Base-by-base conservation (phyloP, 2,113 vertebrate genomes). In the Gallinago undulata region DNA sequence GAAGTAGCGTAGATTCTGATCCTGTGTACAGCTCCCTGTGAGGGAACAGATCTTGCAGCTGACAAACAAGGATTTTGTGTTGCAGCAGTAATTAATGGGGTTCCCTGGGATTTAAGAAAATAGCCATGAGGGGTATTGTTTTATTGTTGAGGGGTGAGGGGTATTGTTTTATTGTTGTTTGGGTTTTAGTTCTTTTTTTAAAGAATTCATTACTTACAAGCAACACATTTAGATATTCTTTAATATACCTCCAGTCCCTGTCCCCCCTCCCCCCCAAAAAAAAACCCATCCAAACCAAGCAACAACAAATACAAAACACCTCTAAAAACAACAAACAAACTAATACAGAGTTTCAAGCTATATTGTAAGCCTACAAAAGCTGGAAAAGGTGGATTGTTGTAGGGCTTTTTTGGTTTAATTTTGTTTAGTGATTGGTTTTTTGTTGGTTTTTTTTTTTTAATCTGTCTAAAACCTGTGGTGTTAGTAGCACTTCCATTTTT, bases 381-480 rank as follows among this genome's bases (percentile, higher is more conserved):
- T 62, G 16, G 6, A 28, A 41, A 73, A 76, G 22, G 5, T 53
- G 10, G 7, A 62, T 45, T 57, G 18, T 45, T 27, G 27, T 28
- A 7, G 4, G 4, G 3, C 1, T 1, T 4, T 33, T 66, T 47
- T 51, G 6, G 15, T 53, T 35, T 21, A 13, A 7, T 28, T 35
- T 75, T 43, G 12, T 39, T 51, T 31, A 2, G 30, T n/a, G 13
- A 19, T 64, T 30, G 19, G 3, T 22, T 25, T n/a, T 18, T 15
- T 13, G 11, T 41, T 19, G 24, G 31, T 87, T 37, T 33, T 51
- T 48, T 50, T 5, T 27, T 48, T 81, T 80, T 67, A 31, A 55
- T 17, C 25, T 76, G 13, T 51, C 59, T 77, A 30, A 88, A 75
- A 68, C 4, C 14, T 35, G 33, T 13, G 8, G n/a, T 80, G 6